Percentiles rank a stretch among this genome's conserved stretches.
These are phyloP conservation scores for Cervus canadensis DNA, from an alignment of 2,113 vertebrate species.

Conservation along the genomic window DNA sequence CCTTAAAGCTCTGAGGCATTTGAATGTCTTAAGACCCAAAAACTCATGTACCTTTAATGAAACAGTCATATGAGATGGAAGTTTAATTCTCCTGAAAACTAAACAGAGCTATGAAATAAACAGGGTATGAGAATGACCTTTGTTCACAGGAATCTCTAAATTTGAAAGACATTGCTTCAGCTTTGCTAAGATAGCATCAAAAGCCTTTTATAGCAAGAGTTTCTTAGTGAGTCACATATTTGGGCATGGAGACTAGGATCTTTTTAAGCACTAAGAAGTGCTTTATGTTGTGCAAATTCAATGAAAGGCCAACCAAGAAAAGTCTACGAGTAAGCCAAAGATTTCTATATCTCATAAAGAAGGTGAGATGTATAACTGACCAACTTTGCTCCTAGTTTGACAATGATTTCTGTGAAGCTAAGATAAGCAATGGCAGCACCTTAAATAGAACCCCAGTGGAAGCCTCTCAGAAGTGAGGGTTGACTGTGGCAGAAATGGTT, in stretches of 20 bases:
- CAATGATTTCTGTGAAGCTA: background rate
- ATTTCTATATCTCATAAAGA: background rate
- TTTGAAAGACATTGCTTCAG: conserved; percentile 22
- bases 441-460: background rate
- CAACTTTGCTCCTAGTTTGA: background rate
- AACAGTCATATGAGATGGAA: background rate
- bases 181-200: conserved; percentile 20
- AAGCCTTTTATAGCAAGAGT: conserved; percentile 38
- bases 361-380: background rate
- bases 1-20: background rate
- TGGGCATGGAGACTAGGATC: background rate
- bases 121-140: conserved; percentile 50
- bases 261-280: conserved; percentile 37
- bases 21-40: background rate
- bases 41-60: background rate
- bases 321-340: background rate
- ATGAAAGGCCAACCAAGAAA: background rate
- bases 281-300: conserved; percentile 43
- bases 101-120: conserved; percentile 45
- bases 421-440: conserved; percentile 41
- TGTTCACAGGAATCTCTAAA: conserved; percentile 55
- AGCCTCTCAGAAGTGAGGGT: background rate
- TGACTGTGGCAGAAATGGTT: background rate
- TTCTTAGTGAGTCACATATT: conserved; percentile 31
- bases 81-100: conserved; percentile 57